Base-by-base conservation (phyloP, 2,888 invertebrate genomes). In the Tachina fera region DNA sequence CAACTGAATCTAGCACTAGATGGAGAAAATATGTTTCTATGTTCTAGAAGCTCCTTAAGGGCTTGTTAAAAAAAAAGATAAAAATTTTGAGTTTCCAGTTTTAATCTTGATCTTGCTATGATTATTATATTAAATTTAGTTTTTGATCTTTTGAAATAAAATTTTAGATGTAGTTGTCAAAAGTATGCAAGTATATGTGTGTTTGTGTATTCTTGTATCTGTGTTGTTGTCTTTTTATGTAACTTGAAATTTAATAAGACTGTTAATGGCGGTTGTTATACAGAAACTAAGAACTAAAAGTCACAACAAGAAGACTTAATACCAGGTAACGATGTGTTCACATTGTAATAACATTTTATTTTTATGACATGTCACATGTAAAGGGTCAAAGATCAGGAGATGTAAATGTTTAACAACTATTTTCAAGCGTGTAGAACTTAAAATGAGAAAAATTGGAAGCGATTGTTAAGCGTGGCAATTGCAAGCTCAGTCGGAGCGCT, bases 161-260 rank as follows among this genome's bases (percentile, higher is more conserved):
- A 19, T 41, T 51, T 39, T 74, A 43, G 8, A 19, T 9, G 9
- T 1, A 5, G 61, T 53, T 51, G 49, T 14, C 11, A 13, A 3
- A 19, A 22, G 11, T 63, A 16, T 43, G 31, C 6, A 1, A 31
- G 31, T 19, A 10, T 9, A 45, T 5, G 9, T 58, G 10, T 60
- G 49, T 49, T 19, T 49, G 3, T 9, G 9, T 10, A 9, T 14
- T n/a, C 65, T 1, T 47, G 22, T 47, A 39, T 45, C 13, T 58
- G 11, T 13, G n/a, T 58, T 47, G 8, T 16, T 60, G 68, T 16
- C n/a, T 19, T 19, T 75, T 58, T 60, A 51, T 75, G 51, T 75
- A 11, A 39, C 71, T 67, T 75, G 78, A 79, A 83, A 84, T 70
- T 79, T 74, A 84, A 84, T 79, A 84, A 79, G 68, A 74, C 74